A percentile compares a stretch with the other conserved stretches of the same genome.
Conservation (phyloP, 2,797 vertebrate genomes). For the Lophius americanus region DNA sequence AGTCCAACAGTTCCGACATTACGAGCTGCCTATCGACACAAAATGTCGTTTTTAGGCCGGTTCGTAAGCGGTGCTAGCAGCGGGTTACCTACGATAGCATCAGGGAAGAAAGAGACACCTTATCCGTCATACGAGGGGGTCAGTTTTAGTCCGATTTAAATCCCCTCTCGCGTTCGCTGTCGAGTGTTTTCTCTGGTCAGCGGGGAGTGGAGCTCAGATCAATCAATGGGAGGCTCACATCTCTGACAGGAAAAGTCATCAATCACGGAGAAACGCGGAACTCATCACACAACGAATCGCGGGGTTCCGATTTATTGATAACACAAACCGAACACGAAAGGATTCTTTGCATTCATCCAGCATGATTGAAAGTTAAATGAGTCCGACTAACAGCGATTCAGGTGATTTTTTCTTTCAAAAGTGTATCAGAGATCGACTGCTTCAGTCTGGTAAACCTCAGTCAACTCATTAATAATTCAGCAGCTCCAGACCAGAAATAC, state of each 20-base stretch:
- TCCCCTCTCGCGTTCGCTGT: constrained; percentile 68
- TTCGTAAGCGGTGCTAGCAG: neutral
- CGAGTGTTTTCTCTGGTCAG: constrained; percentile 78
- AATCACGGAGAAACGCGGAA: constrained; percentile 44
- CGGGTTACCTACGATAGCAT: neutral
- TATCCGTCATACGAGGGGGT: constrained; percentile 40
- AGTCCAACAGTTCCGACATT: constrained; percentile 74
- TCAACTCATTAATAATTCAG: constrained; percentile 81
- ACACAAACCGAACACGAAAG: fast-evolving
- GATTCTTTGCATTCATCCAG: fast-evolving
- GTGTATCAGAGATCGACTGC: constrained; percentile 45
- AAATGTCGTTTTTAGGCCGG: constrained; percentile 1
- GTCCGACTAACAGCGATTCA: fast-evolving
- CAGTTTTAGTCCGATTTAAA: constrained; percentile 66
- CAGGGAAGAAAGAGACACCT: constrained; percentile 26
- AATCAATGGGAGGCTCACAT: constrained; percentile 80
- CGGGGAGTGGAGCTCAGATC: constrained; percentile 79
- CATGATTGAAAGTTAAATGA: fast-evolving
- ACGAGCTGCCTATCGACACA: constrained; percentile 59
- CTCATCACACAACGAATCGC: fast-evolving
- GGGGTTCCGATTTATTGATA: fast-evolving
- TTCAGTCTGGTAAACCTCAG: constrained; percentile 60
- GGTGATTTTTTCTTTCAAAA: neutral
- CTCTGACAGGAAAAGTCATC: constrained; percentile 58
- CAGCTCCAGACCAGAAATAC: constrained; percentile 70